Evolutionary conservation across 2,888 invertebrate genomes (phyloP).

Genomic region (Oscheius sp.): DNA sequence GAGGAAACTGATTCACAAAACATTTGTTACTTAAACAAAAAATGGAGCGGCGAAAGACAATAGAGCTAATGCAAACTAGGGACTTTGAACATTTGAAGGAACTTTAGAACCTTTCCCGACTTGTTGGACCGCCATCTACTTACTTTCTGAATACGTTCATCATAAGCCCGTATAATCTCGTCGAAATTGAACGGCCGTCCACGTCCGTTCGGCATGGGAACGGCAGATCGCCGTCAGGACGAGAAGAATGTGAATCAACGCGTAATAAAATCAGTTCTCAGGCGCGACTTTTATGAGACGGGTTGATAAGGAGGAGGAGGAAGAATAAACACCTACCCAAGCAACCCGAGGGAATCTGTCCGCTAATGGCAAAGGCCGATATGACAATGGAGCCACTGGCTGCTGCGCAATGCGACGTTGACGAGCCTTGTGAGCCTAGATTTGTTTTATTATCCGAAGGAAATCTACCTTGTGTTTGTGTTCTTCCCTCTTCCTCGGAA

Average conservation of each 20-base stretch:
- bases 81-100: not conserved
- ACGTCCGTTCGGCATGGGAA: slow-evolving; percentile 11
- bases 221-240: not conserved
- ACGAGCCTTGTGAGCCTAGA: not conserved
- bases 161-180: slow-evolving; percentile 18
- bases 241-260: slow-evolving; percentile 16
- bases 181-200: slow-evolving; percentile 6
- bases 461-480: slow-evolving; percentile 3
- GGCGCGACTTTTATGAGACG: not conserved
- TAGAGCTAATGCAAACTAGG: too few species aligned
- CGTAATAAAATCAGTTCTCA: slow-evolving; percentile 10
- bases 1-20: not conserved
- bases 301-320: slow-evolving; percentile 1
- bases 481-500: slow-evolving; percentile 18
- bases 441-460: not conserved
- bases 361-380: not conserved
- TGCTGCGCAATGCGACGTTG: slow-evolving; percentile 17
- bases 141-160: slow-evolving; percentile 9
- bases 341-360: slow-evolving; percentile 7
- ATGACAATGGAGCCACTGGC: slow-evolving; percentile 12
- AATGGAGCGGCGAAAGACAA: too few species aligned
- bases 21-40: too few species aligned
- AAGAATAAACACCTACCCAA: slow-evolving; percentile 14
- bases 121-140: not conserved
- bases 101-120: not conserved